Percentiles rank a stretch among this genome's conserved stretches.
These are phyloP conservation scores for Cryptomyrus ogoouensis DNA, from an alignment of 2,113 vertebrate genomes.

Conservation along the genomic window DNA sequence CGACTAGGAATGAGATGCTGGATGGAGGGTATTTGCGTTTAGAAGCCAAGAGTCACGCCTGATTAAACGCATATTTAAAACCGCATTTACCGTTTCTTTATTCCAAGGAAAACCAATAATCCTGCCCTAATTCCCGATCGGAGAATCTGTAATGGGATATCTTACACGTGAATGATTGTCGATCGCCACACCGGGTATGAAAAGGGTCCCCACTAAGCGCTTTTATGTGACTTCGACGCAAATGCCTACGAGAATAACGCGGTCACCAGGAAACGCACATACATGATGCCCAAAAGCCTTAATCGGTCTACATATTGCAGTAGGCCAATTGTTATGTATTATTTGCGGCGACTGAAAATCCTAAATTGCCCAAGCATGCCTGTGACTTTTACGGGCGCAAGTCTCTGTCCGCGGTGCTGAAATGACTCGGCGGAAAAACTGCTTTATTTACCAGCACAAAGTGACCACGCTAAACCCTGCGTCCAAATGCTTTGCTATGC, in stretches of 20 bases:
- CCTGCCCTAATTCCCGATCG: background rate
- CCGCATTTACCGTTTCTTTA: background rate
- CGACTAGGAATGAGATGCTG: background rate
- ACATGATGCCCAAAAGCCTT: background rate
- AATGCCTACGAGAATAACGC: background rate
- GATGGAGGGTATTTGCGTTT: background rate
- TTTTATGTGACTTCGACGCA: background rate
- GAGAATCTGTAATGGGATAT: background rate
- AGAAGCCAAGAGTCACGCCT: background rate
- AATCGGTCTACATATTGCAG: constrained; percentile 1
- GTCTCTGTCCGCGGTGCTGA: constrained; percentile 18
- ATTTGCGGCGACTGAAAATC: background rate
- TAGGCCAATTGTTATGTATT: background rate
- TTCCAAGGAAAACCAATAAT: background rate
- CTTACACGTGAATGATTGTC: background rate
- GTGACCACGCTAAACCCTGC: background rate
- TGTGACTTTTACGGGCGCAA: background rate
- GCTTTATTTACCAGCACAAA: background rate
- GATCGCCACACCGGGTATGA: background rate
- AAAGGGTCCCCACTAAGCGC: background rate
- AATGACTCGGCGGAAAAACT: background rate
- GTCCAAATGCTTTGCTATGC: background rate
- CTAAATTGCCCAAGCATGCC: background rate
- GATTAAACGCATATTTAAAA: background rate
- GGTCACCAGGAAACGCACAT: background rate